These are phyloP conservation scores for Plebejus argus DNA, from an alignment of 2,888 invertebrate genomes.

Conservation along the genomic window DNA sequence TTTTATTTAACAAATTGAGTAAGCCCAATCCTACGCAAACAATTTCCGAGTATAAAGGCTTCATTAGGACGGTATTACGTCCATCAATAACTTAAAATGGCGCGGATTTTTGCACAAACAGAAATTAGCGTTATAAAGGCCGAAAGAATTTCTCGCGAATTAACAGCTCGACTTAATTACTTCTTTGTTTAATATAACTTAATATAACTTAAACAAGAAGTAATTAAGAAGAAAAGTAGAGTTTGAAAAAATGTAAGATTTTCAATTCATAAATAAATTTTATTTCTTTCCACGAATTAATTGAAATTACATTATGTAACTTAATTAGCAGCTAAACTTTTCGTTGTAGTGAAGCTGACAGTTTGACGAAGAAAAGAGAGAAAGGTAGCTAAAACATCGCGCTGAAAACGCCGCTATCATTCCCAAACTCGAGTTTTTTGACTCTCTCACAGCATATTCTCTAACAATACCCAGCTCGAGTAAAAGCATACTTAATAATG, in stretches of 20 bases:
- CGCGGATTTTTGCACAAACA: neutral
- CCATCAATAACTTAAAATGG: neutral
- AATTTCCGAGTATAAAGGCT: neutral
- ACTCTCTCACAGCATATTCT: too few relatives aligned
- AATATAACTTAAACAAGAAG: too few relatives aligned
- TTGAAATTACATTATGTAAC: too few relatives aligned
- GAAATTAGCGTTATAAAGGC: neutral
- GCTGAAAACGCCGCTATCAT: too few relatives aligned
- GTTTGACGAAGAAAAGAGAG: too few relatives aligned
- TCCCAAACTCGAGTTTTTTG: too few relatives aligned
- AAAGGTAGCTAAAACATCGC: too few relatives aligned
- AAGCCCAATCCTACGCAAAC: neutral
- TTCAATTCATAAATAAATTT: neutral
- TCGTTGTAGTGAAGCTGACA: too few relatives aligned
- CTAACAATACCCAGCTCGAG: too few relatives aligned
- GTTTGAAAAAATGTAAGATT: neutral
- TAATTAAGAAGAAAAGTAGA: neutral
- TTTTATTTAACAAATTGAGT: too few relatives aligned
- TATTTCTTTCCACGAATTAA: neutral
- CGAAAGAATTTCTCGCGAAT: neutral
- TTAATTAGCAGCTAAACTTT: too few relatives aligned
- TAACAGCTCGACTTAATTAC: neutral
- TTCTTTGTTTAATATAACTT: too few relatives aligned
- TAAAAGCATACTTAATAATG: neutral
- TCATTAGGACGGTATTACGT: neutral